These are phyloP conservation scores for Nothobranchius furzeri DNA, from an alignment of 2,113 vertebrate genomes.

Conservation along the genomic window DNA sequence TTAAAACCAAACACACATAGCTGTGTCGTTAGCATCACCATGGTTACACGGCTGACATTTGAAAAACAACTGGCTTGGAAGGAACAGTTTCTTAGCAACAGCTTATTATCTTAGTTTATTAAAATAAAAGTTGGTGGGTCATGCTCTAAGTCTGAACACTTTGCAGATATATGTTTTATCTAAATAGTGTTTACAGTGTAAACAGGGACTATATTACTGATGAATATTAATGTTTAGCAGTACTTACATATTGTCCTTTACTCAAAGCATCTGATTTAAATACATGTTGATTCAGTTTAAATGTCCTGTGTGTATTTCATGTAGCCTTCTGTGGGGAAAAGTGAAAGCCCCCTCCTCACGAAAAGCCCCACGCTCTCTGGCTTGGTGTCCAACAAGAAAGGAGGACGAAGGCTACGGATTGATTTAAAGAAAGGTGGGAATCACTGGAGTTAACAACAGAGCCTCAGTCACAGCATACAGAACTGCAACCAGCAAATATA, in stretches of 20 bases:
- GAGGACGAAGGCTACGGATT: constrained; percentile 88
- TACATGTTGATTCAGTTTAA: background rate
- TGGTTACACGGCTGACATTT: constrained; percentile 50
- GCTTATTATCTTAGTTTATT: constrained; percentile 33
- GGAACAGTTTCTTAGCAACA: constrained; percentile 64
- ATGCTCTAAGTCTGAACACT: background rate
- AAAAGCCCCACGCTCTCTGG: constrained; percentile 83
- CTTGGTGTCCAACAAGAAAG: constrained; percentile 86
- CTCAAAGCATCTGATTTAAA: too few species aligned
- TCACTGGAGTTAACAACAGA: background rate
- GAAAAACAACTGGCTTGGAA: constrained; percentile 35
- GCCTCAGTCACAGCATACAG: background rate
- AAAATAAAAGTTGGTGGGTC: constrained; percentile 10
- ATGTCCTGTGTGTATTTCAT: background rate
- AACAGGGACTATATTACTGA: background rate
- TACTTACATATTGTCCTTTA: too few species aligned
- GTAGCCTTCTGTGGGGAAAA: constrained; percentile 66
- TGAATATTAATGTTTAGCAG: too few species aligned
- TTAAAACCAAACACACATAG: constrained; percentile 11
- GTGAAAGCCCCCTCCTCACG: constrained; percentile 72
- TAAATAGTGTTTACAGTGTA: background rate
- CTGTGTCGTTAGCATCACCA: constrained; percentile 39
- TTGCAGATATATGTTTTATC: background rate
- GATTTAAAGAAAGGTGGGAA: constrained; percentile 94
- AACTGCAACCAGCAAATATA: too few species aligned